phyloP scores from a whole-genome alignment of 2,797 vertebrate species.

The Rhyacichthys aspro region DNA sequence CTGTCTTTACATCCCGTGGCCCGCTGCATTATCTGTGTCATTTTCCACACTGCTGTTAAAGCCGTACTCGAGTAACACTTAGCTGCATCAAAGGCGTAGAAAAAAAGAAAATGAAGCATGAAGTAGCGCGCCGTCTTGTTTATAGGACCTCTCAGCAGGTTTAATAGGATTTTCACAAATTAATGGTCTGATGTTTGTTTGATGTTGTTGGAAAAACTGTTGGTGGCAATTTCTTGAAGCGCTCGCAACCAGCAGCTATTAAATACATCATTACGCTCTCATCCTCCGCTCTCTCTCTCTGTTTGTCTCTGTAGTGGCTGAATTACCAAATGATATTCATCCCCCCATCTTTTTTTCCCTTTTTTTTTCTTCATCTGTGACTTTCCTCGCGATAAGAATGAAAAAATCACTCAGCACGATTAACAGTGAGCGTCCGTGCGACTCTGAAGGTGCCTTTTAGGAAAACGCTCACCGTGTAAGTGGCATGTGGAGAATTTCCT shows the following conservation, averaged over 20 bases:
- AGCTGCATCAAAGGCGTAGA: slow-evolving; percentile 24
- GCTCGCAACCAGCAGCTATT: slow-evolving; percentile 51
- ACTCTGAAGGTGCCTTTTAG: slow-evolving; percentile 52
- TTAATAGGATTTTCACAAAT: slow-evolving; percentile 68
- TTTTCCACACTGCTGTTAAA: slow-evolving; percentile 7
- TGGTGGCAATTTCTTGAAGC: slow-evolving; percentile 50
- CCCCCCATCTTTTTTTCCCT: not conserved
- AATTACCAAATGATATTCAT: slow-evolving; percentile 22
- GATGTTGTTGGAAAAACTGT: slow-evolving; percentile 55
- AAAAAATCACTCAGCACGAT: slow-evolving; percentile 47
- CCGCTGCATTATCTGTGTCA: not conserved
- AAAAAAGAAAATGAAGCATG: slow-evolving; percentile 12
- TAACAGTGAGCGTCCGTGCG: slow-evolving; percentile 39
- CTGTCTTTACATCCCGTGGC: no score
- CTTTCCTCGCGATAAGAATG: slow-evolving; percentile 24
- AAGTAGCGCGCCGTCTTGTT: slow-evolving; percentile 33
- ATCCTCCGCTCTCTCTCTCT: slow-evolving; percentile 7
- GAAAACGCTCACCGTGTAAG: slow-evolving; percentile 4
- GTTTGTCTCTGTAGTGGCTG: slow-evolving; percentile 27
- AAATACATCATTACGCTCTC: slow-evolving; percentile 53
- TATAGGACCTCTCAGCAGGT: slow-evolving; percentile 41
- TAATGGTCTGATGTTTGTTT: slow-evolving; percentile 65
- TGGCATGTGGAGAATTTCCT: not conserved
- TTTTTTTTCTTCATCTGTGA: slow-evolving; percentile 10
- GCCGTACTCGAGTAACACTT: slow-evolving; percentile 8